Conservation (phyloP, 2,888 invertebrate species). For the Kryphioiulus occultus region DNA sequence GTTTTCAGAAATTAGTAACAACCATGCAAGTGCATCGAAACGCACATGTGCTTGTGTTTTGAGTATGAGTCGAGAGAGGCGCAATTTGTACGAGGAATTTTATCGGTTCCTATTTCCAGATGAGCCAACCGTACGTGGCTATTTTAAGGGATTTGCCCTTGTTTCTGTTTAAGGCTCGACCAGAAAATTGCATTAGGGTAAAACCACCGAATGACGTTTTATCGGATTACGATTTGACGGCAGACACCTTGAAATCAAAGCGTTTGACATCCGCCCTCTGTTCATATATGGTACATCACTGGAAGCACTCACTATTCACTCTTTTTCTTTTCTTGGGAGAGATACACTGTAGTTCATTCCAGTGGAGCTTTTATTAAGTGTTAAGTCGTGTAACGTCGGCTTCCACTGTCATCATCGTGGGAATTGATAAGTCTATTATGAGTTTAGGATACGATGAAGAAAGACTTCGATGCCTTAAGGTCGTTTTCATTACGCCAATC, state of each 20-base stretch:
- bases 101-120: not conserved
- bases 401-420: not conserved
- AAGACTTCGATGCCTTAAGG: not conserved
- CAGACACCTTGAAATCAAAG: not conserved
- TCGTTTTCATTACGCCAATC: not conserved
- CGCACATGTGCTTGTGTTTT: not conserved
- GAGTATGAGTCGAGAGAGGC: not conserved
- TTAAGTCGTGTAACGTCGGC: not conserved
- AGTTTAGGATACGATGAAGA: not conserved
- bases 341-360: not conserved
- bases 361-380: not conserved
- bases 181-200: not conserved
- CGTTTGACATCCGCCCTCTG: not conserved
- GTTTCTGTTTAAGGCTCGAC: not conserved
- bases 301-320: not conserved
- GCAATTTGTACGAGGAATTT: not conserved
- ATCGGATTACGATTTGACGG: not conserved
- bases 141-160: not conserved
- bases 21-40: too few species aligned
- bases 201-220: not conserved
- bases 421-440: not conserved
- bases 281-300: not conserved
- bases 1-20: too few species aligned
- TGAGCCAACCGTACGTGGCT: not conserved
- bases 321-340: too few species aligned